Conservation (phyloP, 2,888 invertebrate genomes). For the Strigamia crassipes region DNA sequence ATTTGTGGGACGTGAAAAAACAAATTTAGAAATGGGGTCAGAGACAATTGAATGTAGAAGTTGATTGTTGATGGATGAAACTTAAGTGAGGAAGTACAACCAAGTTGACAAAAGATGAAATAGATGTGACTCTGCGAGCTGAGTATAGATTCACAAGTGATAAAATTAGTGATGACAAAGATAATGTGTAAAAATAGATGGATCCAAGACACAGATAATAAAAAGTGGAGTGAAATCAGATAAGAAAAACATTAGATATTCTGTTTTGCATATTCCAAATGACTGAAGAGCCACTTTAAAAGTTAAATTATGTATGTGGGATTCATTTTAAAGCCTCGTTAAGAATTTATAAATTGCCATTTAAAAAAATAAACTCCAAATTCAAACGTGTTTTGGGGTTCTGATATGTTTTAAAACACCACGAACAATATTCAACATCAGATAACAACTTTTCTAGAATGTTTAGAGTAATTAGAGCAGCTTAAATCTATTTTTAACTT, state of each 20-base stretch:
- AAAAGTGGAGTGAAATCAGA: background rate
- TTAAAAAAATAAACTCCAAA: background rate
- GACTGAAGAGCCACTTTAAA: background rate
- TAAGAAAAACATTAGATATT: background rate
- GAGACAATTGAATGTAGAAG: background rate
- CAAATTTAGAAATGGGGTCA: slow-evolving; percentile 14
- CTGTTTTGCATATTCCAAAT: background rate
- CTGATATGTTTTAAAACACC: no score
- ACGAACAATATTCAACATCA: no score
- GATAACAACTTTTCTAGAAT: no score
- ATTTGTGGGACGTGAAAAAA: background rate
- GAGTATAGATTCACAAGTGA: background rate
- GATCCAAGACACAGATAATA: background rate
- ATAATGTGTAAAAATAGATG: background rate
- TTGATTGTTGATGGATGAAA: background rate
- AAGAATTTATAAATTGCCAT: no score
- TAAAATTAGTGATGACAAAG: background rate
- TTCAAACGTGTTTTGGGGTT: no score
- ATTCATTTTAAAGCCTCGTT: no score
- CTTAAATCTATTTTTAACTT: no score
- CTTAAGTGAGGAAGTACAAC: background rate
- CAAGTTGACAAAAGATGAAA: background rate
- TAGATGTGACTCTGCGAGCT: background rate
- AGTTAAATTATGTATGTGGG: background rate
- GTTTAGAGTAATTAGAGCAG: no score